Base-by-base conservation (phyloP, 2,888 invertebrate species). In the Drosophila atroscutellata region DNA sequence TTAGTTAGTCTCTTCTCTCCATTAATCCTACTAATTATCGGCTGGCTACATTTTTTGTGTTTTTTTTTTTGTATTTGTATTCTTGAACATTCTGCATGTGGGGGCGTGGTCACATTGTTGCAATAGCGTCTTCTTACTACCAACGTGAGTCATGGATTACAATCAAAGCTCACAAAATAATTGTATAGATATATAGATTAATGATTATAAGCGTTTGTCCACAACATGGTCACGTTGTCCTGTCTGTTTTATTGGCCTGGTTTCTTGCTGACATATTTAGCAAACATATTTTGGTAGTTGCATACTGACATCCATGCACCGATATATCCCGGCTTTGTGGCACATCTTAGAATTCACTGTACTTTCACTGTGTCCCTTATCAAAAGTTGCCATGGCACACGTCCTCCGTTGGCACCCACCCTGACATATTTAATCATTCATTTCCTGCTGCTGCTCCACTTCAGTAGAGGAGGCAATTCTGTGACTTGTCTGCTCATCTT, bases 61-160 rank as follows among this genome's bases (percentile, higher is more conserved):
- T 56, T 7, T 11, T 20, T 30, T 3, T 56, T 39, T 56, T 20
- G n/a, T n/a, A n/a, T 56, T 39, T 20, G 15, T 56, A 56, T 42
- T 56, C 20, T 42, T 13, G 30, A 56, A 56, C 30, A 42, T 56
- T 39, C 39, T 20, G 24, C 28, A 56, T 56, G 55, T 39, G 30
- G 20, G 20, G 39, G 39, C 39, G 30, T 42, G 56, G 56, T 42
- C 15, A 42, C 30, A 42, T 30, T 42, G 6, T 56, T 20, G 56
- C 56, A 56, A 39, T 56, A 56, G 56, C 28, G 39, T 20, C 56
- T 28, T 9, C 56, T 42, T 56, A 56, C 24, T 42, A 56, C 56
- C 30, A 42, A 56, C 30, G 56, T 56, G 56, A 56, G 56, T 56
- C 56, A 30, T 7, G 30, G 56, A 30, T 56, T 37, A 42, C 39